Evolutionary conservation across 2,113 vertebrate genomes (phyloP).

Genomic region (Thamnophis sirtalis): DNA sequence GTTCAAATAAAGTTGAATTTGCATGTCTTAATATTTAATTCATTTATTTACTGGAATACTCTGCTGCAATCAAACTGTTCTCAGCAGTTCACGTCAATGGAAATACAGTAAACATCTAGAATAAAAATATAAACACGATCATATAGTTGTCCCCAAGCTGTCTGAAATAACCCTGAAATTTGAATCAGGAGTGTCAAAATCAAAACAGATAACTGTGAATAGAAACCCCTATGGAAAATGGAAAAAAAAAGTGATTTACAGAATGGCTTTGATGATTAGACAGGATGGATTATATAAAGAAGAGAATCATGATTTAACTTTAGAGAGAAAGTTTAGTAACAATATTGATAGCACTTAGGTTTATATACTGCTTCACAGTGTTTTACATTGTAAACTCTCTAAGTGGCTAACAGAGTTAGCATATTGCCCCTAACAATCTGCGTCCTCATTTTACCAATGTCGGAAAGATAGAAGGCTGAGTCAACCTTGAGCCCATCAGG

Average conservation of each 20-base stretch:
- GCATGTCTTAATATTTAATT: neutral
- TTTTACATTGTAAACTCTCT: neutral
- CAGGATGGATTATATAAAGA: neutral
- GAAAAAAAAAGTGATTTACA: neutral
- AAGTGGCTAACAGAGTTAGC: neutral
- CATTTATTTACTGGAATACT: neutral
- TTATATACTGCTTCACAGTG: neutral
- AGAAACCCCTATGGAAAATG: neutral
- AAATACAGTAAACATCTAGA: neutral
- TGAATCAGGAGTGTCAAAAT: neutral
- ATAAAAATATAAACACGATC: neutral
- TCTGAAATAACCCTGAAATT: neutral
- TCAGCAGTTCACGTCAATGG: neutral
- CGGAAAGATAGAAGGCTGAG: neutral
- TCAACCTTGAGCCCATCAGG: neutral
- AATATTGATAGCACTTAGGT: neutral
- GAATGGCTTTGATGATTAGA: neutral
- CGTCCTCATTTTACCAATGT: neutral
- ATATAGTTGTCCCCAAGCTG: neutral
- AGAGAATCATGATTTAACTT: neutral
- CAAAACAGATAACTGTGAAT: neutral
- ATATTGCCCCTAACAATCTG: neutral
- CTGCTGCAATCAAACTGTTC: neutral
- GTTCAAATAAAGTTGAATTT: neutral
- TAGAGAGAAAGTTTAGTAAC: neutral